Evolutionary conservation across 1,140 invertebrate genomes (phyloP).

Genomic region (Ooceraea biroi): DNA sequence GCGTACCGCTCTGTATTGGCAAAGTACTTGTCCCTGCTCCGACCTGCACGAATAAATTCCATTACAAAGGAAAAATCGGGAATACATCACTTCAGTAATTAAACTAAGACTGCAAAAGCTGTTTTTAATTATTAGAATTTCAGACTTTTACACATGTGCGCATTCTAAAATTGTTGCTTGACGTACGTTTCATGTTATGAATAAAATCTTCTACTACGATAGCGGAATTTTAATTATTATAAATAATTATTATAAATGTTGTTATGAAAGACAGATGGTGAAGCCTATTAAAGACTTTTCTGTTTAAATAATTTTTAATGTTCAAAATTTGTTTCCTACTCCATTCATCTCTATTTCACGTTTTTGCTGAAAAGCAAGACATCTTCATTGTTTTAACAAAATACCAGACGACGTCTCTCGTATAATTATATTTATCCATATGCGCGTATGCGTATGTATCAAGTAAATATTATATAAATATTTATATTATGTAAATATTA

Average conservation of each 20-base stretch:
- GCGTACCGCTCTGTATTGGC: slow-evolving; percentile 37
- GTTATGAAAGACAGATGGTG: neutral
- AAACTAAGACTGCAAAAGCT: neutral
- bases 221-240: neutral
- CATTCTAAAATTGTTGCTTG: neutral
- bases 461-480: neutral
- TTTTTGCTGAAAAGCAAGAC: neutral
- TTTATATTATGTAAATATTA: no score
- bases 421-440: neutral
- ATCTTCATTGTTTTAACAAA: neutral
- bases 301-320: neutral
- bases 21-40: slow-evolving; percentile 54
- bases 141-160: neutral
- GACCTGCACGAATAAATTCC: slow-evolving; percentile 19
- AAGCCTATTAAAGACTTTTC: neutral
- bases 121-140: neutral
- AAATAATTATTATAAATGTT: neutral
- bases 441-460: neutral
- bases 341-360: neutral
- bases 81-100: neutral
- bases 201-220: neutral
- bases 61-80: neutral
- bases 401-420: neutral
- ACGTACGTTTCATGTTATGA: neutral
- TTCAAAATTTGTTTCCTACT: neutral